Conservation (phyloP, 1,140 invertebrate genomes). For the Ridgeia piscesae region DNA sequence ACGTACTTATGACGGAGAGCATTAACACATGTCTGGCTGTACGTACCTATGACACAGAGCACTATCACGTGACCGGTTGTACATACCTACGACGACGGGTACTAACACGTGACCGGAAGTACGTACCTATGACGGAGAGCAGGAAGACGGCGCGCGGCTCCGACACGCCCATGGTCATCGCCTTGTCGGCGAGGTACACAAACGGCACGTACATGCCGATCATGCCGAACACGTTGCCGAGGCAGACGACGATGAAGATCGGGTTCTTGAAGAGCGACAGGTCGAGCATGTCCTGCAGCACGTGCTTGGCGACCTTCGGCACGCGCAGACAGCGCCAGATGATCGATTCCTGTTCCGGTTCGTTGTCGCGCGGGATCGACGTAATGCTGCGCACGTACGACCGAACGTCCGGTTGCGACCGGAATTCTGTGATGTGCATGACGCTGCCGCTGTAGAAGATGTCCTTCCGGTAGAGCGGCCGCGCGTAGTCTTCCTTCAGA, state of each 20-base stretch:
- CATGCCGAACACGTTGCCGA: slow-evolving; percentile 93
- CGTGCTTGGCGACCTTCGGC: slow-evolving; percentile 67
- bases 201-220: slow-evolving; percentile 94
- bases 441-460: slow-evolving; percentile 98
- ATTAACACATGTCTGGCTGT: neutral
- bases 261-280: slow-evolving; percentile 85
- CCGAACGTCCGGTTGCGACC: slow-evolving; percentile 83
- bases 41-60: slow-evolving; percentile 8
- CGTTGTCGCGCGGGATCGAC: slow-evolving; percentile 47
- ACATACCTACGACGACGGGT: slow-evolving; percentile 52
- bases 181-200: slow-evolving; percentile 86
- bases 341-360: slow-evolving; percentile 63
- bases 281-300: slow-evolving; percentile 82
- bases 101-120: neutral
- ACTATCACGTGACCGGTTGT: neutral
- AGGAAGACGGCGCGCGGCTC: slow-evolving; percentile 47
- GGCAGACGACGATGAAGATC: slow-evolving; percentile 70
- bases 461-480: slow-evolving; percentile 92
- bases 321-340: slow-evolving; percentile 73
- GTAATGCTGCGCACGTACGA: slow-evolving; percentile 54
- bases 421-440: slow-evolving; percentile 83
- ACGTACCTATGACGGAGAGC: slow-evolving; percentile 53
- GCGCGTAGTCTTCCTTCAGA: slow-evolving; percentile 66
- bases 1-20: slow-evolving; percentile 1
- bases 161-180: slow-evolving; percentile 69